Percentiles rank a stretch among this genome's conserved stretches.
phyloP scores from a whole-genome alignment of 2,113 vertebrate species.

The Catharus minimus region DNA sequence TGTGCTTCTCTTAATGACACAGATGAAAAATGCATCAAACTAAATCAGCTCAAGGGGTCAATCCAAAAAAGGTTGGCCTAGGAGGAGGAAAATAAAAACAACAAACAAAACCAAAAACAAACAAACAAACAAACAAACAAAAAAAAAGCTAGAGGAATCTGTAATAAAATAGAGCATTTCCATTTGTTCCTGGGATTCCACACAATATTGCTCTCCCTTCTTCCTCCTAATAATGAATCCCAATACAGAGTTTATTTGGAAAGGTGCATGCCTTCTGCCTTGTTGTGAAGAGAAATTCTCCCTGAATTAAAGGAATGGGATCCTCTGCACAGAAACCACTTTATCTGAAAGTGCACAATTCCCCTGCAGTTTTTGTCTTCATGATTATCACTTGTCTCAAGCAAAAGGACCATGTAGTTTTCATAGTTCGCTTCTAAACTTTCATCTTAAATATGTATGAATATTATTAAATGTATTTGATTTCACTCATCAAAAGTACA shows the following conservation, averaged over 20 bases:
- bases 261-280: neutral
- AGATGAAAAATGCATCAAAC: neutral
- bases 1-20: neutral
- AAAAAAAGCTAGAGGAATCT: neutral
- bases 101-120: too few relatives aligned
- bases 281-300: neutral
- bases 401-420: neutral
- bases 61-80: neutral
- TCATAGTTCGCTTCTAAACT: conserved; percentile 7
- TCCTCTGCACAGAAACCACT: neutral
- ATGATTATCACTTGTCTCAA: neutral
- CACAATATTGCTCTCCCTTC: neutral
- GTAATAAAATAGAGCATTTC: neutral
- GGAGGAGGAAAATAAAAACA: neutral
- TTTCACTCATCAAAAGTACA: neutral
- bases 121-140: too few relatives aligned
- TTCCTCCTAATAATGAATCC: neutral
- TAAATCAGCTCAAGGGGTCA: neutral
- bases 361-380: neutral
- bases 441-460: neutral
- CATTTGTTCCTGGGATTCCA: neutral
- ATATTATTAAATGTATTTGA: conserved; percentile 2
- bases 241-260: neutral
- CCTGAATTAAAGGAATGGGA: neutral
- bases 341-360: neutral